Base-by-base conservation (phyloP, 2,113 vertebrate species). In the Apistogramma diplotaenia region DNA sequence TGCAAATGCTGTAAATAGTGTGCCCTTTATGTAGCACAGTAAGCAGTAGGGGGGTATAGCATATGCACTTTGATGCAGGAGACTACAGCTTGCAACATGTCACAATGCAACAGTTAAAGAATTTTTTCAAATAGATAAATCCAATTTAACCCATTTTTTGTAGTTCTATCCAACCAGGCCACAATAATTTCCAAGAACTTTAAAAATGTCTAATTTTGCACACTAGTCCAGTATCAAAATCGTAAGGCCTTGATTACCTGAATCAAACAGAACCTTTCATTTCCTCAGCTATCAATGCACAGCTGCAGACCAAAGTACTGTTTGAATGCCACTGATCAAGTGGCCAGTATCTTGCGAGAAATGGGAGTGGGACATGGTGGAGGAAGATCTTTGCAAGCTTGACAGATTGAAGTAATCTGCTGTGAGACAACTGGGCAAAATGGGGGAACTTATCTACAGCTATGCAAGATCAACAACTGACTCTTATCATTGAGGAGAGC, bases 11-110 rank as follows among this genome's bases (percentile, higher is more conserved):
- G 58, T 46, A 73, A 33, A 25, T 54, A 65, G 35, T 49, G 33
- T 79, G 56, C 55, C 71, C 58, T 85, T 88, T 82, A 85, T 60
- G 71, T 46, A 46, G 49, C 67, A 62, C n/a, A 57, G 55, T 29
- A 37, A 76, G 33, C 65, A n/a, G 59, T 70, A 29, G 60, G 59
- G 31, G 29, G 51, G 33, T 54, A 60, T 16, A 72, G 27, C 35
- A 31, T 19, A 60, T 80, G 35, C 61, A 53, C 16, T 75, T 79
- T 58, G 11, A 58, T 72, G 49, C 55, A 65, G 76, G 46, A 18
- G 57, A 33, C 33, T 58, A 65, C 19, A 61, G 59, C 27, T 54
- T 74, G 35, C 29, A 53, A 57, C 43, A 13, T 33, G 72, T 77
- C 49, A 57, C 51, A 73, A 33, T 53, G 56, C 46, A 75, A 25